These are phyloP conservation scores for Chironomus riparius DNA, from an alignment of 2,888 invertebrate genomes.

Conservation along the genomic window DNA sequence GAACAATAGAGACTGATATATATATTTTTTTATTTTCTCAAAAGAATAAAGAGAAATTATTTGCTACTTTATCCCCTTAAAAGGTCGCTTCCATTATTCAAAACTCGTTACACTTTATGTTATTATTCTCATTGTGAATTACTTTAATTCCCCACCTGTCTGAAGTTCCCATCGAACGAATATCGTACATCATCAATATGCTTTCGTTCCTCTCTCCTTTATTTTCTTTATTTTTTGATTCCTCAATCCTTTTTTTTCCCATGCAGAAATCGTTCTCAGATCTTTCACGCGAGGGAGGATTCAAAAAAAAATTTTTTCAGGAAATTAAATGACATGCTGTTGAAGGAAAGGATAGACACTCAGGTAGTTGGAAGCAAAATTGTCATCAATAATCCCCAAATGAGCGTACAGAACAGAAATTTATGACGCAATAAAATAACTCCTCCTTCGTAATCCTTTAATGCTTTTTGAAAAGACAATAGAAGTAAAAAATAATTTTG, in stretches of 20 bases:
- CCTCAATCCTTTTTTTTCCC: conserved; percentile 7
- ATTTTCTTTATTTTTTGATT: not conserved
- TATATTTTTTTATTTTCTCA: too few species aligned
- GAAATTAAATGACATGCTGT: not conserved
- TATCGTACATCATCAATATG: conserved; percentile 6
- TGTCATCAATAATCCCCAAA: not conserved
- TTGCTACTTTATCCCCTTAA: conserved; percentile 9
- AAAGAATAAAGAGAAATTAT: conserved; percentile 8
- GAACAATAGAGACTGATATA: not conserved
- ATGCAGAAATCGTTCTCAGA: not conserved
- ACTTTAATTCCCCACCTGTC: conserved; percentile 8
- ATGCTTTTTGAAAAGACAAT: not conserved
- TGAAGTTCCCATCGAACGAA: conserved; percentile 21
- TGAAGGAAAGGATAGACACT: not conserved
- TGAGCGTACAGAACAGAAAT: not conserved
- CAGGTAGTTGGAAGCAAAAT: not conserved
- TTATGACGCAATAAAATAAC: not conserved
- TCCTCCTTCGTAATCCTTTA: not conserved
- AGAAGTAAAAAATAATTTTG: not conserved
- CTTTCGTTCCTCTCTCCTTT: not conserved
- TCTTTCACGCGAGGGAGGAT: not conserved
- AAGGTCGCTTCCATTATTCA: not conserved
- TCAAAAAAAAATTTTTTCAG: not conserved
- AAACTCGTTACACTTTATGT: conserved; percentile 14
- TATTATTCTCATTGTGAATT: not conserved